Evolutionary conservation across 2,888 invertebrate genomes (phyloP).

Genomic region (Lepidocyrtoides sp.): DNA sequence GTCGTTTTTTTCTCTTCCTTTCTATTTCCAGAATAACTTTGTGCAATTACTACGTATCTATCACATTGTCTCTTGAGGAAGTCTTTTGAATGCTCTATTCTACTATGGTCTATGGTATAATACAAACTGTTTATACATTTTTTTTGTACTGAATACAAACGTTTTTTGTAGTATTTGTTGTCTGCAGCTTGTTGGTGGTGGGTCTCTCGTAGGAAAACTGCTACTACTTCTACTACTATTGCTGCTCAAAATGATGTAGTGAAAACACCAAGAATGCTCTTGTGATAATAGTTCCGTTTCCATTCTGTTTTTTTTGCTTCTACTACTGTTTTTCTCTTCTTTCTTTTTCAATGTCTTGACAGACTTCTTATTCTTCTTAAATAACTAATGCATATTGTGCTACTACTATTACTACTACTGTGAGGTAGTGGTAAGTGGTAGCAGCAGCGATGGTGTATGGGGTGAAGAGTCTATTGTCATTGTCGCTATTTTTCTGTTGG

Average conservation of each 20-base stretch:
- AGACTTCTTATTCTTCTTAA: constrained; percentile 60
- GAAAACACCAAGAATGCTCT: constrained; percentile 57
- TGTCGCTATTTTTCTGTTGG: constrained; percentile 56
- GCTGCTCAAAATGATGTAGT: not conserved
- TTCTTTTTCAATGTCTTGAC: constrained; percentile 64
- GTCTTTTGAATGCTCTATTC: constrained; percentile 58
- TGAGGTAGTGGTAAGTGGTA: constrained; percentile 40
- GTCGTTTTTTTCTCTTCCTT: constrained; percentile 28
- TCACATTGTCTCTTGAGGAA: constrained; percentile 67
- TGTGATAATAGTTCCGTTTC: constrained; percentile 75
- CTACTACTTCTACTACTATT: no score
- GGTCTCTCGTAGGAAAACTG: not conserved
- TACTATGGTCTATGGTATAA: not conserved
- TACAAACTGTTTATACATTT: not conserved
- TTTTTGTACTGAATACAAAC: not conserved
- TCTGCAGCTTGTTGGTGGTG: constrained; percentile 8
- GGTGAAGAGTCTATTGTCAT: constrained; percentile 62
- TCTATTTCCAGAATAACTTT: constrained; percentile 65
- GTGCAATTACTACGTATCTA: constrained; percentile 46
- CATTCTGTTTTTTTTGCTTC: constrained; percentile 54
- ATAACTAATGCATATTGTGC: constrained; percentile 64
- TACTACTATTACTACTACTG: not conserved
- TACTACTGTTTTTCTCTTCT: constrained; percentile 17
- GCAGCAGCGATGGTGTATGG: constrained; percentile 16
- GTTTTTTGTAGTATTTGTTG: constrained; percentile 32